These are phyloP conservation scores for Brachypteracias leptosomus DNA, from an alignment of 2,113 vertebrate species.

Conservation along the genomic window DNA sequence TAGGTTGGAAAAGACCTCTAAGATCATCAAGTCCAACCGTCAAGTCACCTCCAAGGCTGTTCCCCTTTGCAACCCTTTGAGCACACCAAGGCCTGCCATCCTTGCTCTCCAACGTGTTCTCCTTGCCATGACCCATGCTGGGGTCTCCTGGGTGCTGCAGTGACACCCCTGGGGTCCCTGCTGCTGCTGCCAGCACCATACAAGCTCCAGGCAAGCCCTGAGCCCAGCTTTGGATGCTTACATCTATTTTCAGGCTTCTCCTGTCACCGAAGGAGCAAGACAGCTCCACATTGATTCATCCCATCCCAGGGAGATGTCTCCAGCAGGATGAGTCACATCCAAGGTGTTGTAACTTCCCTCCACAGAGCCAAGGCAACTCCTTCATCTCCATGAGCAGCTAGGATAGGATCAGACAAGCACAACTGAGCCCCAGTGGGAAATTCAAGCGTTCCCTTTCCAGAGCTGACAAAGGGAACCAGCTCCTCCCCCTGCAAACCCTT, in stretches of 20 bases:
- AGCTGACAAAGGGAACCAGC: neutral
- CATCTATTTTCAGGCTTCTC: neutral
- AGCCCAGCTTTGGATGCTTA: neutral
- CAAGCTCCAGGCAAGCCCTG: neutral
- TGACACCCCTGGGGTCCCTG: accelerated
- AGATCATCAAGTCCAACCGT: too few relatives aligned
- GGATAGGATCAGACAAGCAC: neutral
- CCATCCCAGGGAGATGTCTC: neutral
- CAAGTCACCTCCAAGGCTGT: neutral
- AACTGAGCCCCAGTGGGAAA: neutral
- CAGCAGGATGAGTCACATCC: neutral
- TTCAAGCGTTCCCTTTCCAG: neutral
- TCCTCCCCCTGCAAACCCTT: neutral
- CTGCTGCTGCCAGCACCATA: neutral
- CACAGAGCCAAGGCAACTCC: neutral
- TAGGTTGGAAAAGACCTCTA: too few relatives aligned
- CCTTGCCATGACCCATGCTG: accelerated
- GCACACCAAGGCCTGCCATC: accelerated
- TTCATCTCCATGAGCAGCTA: neutral
- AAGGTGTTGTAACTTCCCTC: neutral
- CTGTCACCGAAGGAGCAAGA: neutral
- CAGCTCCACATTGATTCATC: neutral
- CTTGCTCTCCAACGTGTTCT: neutral
- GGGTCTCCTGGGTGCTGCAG: neutral
- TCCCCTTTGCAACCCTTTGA: neutral